Evolutionary conservation across 2,888 invertebrate species (phyloP), one percentile per base, ranked within the genome.

Genomic region (Plebejus anna): DNA sequence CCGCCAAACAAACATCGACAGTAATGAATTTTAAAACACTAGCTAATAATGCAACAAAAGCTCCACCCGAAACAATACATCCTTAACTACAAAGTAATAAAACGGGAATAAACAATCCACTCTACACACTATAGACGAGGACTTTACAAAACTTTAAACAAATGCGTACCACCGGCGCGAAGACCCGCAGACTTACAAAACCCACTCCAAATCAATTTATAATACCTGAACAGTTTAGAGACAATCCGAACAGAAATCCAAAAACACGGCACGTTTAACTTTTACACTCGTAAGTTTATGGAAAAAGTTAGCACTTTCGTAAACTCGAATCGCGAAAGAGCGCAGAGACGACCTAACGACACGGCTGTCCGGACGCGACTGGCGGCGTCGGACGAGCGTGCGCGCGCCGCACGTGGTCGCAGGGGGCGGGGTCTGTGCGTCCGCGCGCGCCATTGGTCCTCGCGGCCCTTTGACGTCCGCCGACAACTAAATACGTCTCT

Each of bases 351-450:
- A 77, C 82, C 82, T 80, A 77, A 82, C 79, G 79, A 79, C 77
- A 79, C 82, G 84, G 80, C 78, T 82, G 84, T 83, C 82, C 82
- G 82, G 80, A 79, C 83, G 85, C 84, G 86, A 92, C 92, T 93
- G 91, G 85, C 88, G 87, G 84, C 84, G 83, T 81, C 79, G 81
- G 82, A 79, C 82, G 78, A 79, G 82, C 86, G 81, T 92, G 93
- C 93, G 93, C 91, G 91, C 93, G 93, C 85, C 87, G 88, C 94
- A 94, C 94, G 94, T 94, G 94, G 91, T 83, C 83, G 86, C 85
- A 80, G 83, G 82, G 84, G 92, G 93, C 87, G 91, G 90, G 78
- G 85, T 86, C 77, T 82, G 79, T 78, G 77, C 82, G 84, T 84
- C 80, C 80, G 80, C 76, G 82, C 79, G 75, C 79, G 80, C 83